Evolutionary conservation across 2,797 vertebrate genomes (phyloP).

Genomic region (Pogoniulus pusillus): DNA sequence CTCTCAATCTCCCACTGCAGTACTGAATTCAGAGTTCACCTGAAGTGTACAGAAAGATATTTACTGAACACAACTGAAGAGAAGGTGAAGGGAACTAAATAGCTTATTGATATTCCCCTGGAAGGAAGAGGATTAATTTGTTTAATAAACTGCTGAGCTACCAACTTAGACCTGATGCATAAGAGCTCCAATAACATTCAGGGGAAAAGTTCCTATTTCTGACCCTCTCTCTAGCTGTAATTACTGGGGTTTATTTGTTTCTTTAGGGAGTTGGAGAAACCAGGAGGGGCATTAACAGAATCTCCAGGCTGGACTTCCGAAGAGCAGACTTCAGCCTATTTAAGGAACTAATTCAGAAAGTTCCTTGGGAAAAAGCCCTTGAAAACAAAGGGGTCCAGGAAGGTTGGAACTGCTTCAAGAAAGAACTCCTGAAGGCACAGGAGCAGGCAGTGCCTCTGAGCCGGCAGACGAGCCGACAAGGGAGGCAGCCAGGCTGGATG

Average conservation of each 20-base stretch:
- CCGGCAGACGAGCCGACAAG: no score
- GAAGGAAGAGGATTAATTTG: background rate
- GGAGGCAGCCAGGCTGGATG: no score
- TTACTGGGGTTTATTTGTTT: background rate
- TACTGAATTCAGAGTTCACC: background rate
- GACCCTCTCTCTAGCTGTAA: background rate
- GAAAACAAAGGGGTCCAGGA: no score
- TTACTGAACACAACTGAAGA: background rate
- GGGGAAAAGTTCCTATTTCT: background rate
- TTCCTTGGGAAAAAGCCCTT: no score
- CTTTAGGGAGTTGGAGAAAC: no score
- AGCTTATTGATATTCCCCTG: background rate
- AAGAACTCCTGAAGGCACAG: no score
- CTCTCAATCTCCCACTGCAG: background rate
- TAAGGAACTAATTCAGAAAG: no score
- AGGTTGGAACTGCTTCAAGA: no score
- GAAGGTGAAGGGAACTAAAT: background rate
- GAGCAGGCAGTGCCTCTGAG: no score
- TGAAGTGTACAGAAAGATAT: background rate
- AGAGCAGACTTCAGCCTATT: no score
- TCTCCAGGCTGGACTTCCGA: no score
- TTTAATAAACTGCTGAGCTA: background rate
- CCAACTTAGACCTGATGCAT: background rate
- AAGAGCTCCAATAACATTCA: background rate
- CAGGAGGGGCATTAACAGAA: no score